phyloP scores from a whole-genome alignment of 2,797 vertebrate genomes.

The Cichlasoma orientale region DNA sequence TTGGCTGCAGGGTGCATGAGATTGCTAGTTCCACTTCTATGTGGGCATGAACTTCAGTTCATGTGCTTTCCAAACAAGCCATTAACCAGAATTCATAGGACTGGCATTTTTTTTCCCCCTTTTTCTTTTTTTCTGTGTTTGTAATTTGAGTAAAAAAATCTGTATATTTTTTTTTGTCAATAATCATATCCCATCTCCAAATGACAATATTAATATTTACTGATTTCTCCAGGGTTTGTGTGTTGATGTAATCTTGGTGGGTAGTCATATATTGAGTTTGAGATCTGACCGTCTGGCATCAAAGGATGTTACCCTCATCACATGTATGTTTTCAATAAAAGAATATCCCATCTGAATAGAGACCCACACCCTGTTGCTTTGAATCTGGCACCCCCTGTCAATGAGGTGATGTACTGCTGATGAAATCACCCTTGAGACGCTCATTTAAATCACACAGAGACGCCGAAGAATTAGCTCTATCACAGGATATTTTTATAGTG shows the following conservation, averaged over 20 bases:
- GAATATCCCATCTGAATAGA: constrained; percentile 14
- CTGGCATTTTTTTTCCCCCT: background rate
- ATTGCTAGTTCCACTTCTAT: background rate
- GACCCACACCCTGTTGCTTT: constrained; percentile 37
- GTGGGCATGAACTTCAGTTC: background rate
- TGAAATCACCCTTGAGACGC: background rate
- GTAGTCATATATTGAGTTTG: background rate
- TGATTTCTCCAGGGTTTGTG: constrained; percentile 13
- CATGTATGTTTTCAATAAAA: constrained; percentile 28
- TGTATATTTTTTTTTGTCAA: background rate
- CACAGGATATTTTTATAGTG: background rate
- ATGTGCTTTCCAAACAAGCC: constrained; percentile 10
- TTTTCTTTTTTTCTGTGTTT: background rate
- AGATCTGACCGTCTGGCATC: constrained; percentile 17
- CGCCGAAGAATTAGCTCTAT: background rate
- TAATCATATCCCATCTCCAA: background rate
- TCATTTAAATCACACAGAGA: background rate
- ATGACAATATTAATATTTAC: constrained; percentile 14
- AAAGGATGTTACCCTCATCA: background rate
- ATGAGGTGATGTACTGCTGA: constrained; percentile 18
- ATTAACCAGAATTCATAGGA: constrained; percentile 23
- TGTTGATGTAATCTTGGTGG: constrained; percentile 10
- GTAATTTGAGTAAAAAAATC: constrained; percentile 5
- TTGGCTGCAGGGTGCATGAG: constrained; percentile 8
- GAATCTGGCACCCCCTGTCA: constrained; percentile 59